Base-by-base conservation (phyloP, 2,113 vertebrate species). In the Scolopax mira region DNA sequence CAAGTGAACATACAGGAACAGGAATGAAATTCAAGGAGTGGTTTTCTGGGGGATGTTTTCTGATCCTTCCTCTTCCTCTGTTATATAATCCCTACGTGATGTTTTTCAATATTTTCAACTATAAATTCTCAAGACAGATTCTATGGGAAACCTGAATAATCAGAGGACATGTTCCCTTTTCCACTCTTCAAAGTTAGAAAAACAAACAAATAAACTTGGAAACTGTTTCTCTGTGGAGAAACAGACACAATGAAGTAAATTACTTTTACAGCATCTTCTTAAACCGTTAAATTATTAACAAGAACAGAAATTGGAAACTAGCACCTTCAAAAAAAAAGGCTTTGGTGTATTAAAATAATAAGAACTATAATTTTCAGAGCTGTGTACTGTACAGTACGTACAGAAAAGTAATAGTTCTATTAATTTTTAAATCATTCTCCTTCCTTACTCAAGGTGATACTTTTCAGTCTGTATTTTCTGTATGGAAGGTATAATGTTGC, bases 251-350 rank as follows among this genome's bases (percentile, higher is more conserved):
- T 71, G 54, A 89, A 95, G 39, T 54, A 90, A 92, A 64, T 27
- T 88, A 42, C 64, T 58, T 79, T 64, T 31, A 69, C 13, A 80
- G 18, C 67, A 62, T 72, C 85, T 89, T 80, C 85, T 89, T 94
- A 88, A 95, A 93, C 72, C 85, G 48, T 30, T 85, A 69, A 75
- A 90, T 86, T 82, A 48, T 95, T 96, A 85, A 60, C 28, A 77
- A 65, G 55, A 79, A 48, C 21, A 88, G 31, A 94, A 77, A 91
- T 77, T 79, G 77, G 37, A 93, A 93, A 88, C 60, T 31, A 78
- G 7, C n/a, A 91, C 67, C 17, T 94, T 88, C 12, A 60, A 93
- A 41, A 57, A 89, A 58, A 69, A 92, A 81, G 46, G 8, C 7
- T 41, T 70, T 89, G 33, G 23, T 74, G 9, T 64, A 8, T 92